Conservation (phyloP, 2,888 invertebrate species). For the Phymatocera aterrima region DNA sequence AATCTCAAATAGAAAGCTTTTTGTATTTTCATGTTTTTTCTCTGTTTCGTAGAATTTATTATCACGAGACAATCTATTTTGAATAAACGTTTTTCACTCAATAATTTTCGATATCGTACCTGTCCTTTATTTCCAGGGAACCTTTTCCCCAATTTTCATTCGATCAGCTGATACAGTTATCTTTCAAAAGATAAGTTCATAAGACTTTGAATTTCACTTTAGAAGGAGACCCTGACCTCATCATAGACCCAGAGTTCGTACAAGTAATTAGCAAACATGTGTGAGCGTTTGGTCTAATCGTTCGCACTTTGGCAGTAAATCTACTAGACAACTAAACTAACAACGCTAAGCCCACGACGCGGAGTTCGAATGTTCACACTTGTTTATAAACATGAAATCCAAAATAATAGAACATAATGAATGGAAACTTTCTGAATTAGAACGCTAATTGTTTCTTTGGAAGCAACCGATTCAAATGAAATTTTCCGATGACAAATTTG, state of each 20-base stretch:
- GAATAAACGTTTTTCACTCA: not conserved
- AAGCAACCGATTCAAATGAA: no score
- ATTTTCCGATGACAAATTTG: no score
- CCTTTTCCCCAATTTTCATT: not conserved
- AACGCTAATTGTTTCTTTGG: no score
- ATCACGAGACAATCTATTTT: not conserved
- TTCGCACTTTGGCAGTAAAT: not conserved
- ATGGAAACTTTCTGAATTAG: no score
- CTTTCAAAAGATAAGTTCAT: not conserved
- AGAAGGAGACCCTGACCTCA: not conserved
- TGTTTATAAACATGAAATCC: no score
- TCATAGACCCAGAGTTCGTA: not conserved
- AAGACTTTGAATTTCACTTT: not conserved
- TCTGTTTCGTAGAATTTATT: not conserved
- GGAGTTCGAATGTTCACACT: not conserved
- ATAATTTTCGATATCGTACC: no score
- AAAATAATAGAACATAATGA: no score
- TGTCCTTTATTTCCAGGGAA: not conserved
- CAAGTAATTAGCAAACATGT: constrained; percentile 2
- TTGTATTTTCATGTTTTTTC: not conserved
- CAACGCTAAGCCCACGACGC: not conserved
- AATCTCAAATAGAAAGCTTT: no score
- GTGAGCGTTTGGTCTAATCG: not conserved
- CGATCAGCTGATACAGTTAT: not conserved
- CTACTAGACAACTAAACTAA: not conserved